Conservation (phyloP, 2,113 vertebrate genomes). For the Lepisosteus osseus region DNA sequence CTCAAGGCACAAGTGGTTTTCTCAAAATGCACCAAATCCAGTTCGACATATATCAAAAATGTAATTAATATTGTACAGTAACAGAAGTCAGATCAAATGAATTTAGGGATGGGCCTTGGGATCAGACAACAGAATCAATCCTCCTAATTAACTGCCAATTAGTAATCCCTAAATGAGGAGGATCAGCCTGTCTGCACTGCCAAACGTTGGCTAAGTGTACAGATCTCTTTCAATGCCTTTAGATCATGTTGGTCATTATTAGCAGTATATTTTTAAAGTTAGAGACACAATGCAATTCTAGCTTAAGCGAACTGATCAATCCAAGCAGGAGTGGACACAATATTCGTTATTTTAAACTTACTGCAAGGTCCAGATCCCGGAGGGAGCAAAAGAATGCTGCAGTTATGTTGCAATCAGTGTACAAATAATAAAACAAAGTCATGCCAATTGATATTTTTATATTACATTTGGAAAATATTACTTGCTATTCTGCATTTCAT, state of each 20-base stretch:
- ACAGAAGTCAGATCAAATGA: slow-evolving; percentile 81
- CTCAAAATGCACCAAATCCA: slow-evolving; percentile 23
- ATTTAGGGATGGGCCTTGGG: slow-evolving; percentile 76
- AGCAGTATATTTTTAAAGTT: slow-evolving; percentile 66
- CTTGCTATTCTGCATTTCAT: slow-evolving; percentile 68
- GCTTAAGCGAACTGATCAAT: slow-evolving; percentile 49
- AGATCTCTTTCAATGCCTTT: background rate
- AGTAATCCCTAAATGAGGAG: slow-evolving; percentile 91
- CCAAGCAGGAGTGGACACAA: slow-evolving; percentile 6
- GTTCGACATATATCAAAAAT: slow-evolving; percentile 51
- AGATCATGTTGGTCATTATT: slow-evolving; percentile 25
- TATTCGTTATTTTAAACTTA: no score
- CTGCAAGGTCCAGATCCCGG: no score
- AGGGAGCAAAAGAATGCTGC: slow-evolving; percentile 32
- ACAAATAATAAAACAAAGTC: slow-evolving; percentile 36
- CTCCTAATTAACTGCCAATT: slow-evolving; percentile 96
- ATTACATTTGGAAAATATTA: slow-evolving; percentile 71
- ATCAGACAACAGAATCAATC: slow-evolving; percentile 89
- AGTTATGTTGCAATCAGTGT: slow-evolving; percentile 41
- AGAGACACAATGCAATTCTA: slow-evolving; percentile 57
- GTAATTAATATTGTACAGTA: slow-evolving; percentile 72
- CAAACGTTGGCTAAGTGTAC: slow-evolving; percentile 48
- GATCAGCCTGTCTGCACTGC: slow-evolving; percentile 84
- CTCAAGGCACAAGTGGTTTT: no score
- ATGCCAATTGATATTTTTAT: slow-evolving; percentile 51